A percentile compares a stretch with the other conserved stretches of the same genome.
Evolutionary conservation across 2,888 invertebrate species (phyloP).

Genomic region (Dioctria linearis): DNA sequence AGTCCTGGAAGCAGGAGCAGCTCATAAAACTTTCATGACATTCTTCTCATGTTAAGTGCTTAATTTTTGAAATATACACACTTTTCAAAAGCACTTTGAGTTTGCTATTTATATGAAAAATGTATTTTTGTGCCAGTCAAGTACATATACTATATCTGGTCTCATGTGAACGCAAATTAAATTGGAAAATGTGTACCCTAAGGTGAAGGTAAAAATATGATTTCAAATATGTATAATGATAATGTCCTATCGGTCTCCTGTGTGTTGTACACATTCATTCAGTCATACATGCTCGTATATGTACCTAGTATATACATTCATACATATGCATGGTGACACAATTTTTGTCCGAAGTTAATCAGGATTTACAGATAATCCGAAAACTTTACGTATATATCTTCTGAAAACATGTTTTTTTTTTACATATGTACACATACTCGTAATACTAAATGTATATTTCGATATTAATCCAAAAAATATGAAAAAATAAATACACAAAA

Average conservation of each 20-base stretch:
- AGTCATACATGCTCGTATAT: too few species aligned
- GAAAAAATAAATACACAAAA: too few species aligned
- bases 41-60: conserved; percentile 36
- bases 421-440: too few species aligned
- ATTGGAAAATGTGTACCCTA: neutral
- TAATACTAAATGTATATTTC: neutral
- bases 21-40: conserved; percentile 40
- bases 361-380: conserved; percentile 7
- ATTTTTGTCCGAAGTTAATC: conserved; percentile 4
- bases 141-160: neutral
- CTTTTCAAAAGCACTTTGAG: conserved; percentile 26
- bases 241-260: neutral
- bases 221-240: neutral
- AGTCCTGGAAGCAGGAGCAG: neutral
- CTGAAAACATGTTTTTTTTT: neutral
- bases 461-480: neutral
- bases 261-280: too few species aligned
- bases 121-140: neutral
- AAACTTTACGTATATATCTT: neutral
- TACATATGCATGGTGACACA: neutral
- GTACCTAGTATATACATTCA: too few species aligned
- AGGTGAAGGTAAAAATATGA: conserved; percentile 5
- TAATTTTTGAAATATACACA: conserved; percentile 36
- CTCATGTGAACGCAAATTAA: neutral
- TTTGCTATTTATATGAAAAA: neutral